Percentiles rank a stretch among this genome's conserved stretches.
Conservation (phyloP, 2,797 vertebrate genomes). For the Cichlasoma orientale region DNA sequence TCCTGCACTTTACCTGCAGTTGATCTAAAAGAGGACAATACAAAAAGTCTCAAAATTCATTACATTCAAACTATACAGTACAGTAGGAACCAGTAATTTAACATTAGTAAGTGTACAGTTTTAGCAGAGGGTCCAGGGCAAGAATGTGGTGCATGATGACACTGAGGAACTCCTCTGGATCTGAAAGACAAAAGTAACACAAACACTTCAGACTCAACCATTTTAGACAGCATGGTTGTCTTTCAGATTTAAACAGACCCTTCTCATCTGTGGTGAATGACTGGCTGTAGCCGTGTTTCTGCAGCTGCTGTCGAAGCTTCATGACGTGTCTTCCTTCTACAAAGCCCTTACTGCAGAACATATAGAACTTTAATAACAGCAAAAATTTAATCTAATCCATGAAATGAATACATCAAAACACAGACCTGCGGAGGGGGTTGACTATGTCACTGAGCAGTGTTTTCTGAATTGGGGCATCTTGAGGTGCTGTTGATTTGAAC, state of each 20-base stretch:
- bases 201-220: not conserved
- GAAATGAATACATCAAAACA: not conserved
- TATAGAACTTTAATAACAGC: not conserved
- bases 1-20: slow-evolving; percentile 74
- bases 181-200: slow-evolving; percentile 67
- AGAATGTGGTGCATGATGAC: slow-evolving; percentile 90
- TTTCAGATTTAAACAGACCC: slow-evolving; percentile 69
- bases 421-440: slow-evolving; percentile 88
- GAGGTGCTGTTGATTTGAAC: slow-evolving; percentile 79
- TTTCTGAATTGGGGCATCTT: slow-evolving; percentile 80
- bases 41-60: not conserved
- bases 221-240: not conserved
- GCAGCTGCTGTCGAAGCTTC: slow-evolving; percentile 87
- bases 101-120: slow-evolving; percentile 71
- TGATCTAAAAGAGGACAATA: slow-evolving; percentile 43
- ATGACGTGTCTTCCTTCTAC: slow-evolving; percentile 84
- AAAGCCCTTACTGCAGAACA: slow-evolving; percentile 81
- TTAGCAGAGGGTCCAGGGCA: slow-evolving; percentile 86
- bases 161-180: slow-evolving; percentile 92
- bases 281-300: slow-evolving; percentile 82
- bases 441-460: slow-evolving; percentile 88
- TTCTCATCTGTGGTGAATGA: slow-evolving; percentile 92
- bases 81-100: not conserved
- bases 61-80: not conserved
- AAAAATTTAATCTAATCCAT: not conserved